These are phyloP conservation scores for Harpegnathos saltator DNA, from an alignment of 1,140 invertebrate species.

Conservation along the genomic window DNA sequence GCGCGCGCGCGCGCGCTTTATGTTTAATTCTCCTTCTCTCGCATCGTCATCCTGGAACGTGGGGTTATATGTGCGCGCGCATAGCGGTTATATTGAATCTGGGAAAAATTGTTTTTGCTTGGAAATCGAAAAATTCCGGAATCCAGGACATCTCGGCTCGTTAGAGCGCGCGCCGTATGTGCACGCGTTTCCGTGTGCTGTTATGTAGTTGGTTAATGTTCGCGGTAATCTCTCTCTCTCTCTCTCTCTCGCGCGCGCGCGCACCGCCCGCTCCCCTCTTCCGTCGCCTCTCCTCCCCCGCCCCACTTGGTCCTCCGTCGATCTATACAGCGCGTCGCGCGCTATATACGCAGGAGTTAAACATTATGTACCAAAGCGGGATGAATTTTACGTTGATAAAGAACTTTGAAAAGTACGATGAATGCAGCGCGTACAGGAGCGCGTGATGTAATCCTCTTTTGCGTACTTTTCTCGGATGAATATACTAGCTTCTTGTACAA, in stretches of 20 bases:
- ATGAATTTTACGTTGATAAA: conserved; percentile 43
- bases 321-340: not conserved
- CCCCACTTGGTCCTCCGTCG: not conserved
- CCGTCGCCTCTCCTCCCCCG: not conserved
- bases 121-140: too few relatives aligned
- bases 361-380: conserved; percentile 27
- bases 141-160: too few relatives aligned
- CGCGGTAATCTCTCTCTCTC: not conserved
- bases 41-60: not conserved
- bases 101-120: too few relatives aligned
- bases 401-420: conserved; percentile 57
- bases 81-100: too few relatives aligned
- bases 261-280: not conserved
- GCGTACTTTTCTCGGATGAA: conserved; percentile 56
- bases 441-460: conserved; percentile 58
- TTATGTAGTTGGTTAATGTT: too few relatives aligned
- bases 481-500: conserved; percentile 57
- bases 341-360: conserved; percentile 25
- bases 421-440: conserved; percentile 26
- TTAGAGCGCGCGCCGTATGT: too few relatives aligned
- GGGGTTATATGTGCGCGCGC: too few relatives aligned
- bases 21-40: not conserved
- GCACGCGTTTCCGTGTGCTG: too few relatives aligned
- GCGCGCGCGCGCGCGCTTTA: too few relatives aligned
- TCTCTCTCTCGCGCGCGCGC: too few relatives aligned